Evolutionary conservation across 2,888 invertebrate species (phyloP).

Genomic region (Limnephilus rhombicus): DNA sequence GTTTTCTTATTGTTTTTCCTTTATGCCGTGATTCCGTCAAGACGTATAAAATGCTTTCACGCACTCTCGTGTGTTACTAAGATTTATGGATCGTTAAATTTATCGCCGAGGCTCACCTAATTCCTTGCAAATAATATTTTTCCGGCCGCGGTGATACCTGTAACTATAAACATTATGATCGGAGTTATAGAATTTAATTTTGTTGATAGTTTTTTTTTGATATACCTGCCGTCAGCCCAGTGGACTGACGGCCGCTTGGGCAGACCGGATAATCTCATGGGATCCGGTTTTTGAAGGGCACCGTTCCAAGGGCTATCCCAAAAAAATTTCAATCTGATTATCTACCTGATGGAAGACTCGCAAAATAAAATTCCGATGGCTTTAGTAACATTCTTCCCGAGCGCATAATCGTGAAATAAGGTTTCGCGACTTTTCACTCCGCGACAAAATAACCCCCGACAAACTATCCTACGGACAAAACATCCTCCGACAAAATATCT

Average conservation of each 20-base stretch:
- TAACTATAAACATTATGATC: neutral
- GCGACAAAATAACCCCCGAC: too few species aligned
- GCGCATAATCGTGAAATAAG: neutral
- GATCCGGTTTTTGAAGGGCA: too few species aligned
- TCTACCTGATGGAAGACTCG: neutral
- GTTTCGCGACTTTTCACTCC: too few species aligned
- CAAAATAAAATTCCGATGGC: neutral
- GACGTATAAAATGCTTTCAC: neutral
- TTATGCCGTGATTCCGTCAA: neutral
- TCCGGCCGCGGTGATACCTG: neutral
- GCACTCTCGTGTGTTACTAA: neutral
- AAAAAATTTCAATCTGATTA: too few species aligned
- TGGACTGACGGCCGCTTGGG: neutral
- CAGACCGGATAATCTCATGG: neutral
- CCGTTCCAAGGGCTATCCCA: neutral
- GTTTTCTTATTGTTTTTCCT: conserved; percentile 13
- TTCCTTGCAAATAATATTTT: neutral
- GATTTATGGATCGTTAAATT: conserved; percentile 1
- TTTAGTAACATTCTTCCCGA: neutral
- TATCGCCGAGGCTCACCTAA: neutral
- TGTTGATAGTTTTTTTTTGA: neutral
- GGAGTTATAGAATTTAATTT: neutral
- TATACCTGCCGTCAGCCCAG: neutral
- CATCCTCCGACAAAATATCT: too few species aligned
- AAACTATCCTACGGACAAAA: too few species aligned